These are phyloP conservation scores for Lepus townsendii DNA, from an alignment of 2,797 vertebrate genomes.

Conservation along the genomic window DNA sequence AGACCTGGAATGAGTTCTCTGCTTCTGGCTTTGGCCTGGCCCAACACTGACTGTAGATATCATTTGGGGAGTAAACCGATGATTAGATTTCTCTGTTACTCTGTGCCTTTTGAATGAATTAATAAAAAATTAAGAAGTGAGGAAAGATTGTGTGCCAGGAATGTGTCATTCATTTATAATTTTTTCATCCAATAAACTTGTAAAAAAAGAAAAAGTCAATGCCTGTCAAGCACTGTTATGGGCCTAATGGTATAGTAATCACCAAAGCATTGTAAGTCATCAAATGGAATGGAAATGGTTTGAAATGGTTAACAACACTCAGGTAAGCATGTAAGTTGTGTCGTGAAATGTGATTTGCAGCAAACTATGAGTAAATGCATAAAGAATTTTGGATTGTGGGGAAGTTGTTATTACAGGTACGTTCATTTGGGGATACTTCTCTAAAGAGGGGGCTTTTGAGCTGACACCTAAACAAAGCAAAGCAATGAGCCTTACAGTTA, in stretches of 20 bases:
- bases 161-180: background rate
- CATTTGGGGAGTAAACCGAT: too few relatives aligned
- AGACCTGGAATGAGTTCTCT: too few relatives aligned
- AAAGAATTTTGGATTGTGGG: background rate
- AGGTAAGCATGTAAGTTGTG: background rate
- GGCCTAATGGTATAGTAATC: background rate
- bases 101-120: too few relatives aligned
- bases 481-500: background rate
- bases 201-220: background rate
- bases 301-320: background rate
- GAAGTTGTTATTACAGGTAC: background rate
- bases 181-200: background rate
- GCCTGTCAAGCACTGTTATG: background rate
- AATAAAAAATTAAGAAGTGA: too few relatives aligned
- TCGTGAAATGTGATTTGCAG: background rate
- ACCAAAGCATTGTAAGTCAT: background rate
- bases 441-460: background rate
- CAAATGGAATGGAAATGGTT: background rate
- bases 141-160: background rate
- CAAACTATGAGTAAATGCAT: background rate
- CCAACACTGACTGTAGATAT: too few relatives aligned
- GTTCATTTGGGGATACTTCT: background rate
- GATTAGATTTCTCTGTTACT: too few relatives aligned
- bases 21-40: too few relatives aligned
- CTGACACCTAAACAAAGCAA: background rate